Evolutionary conservation across 2,113 vertebrate species (phyloP), one percentile per base, ranked within the genome.

Genomic region (Spea bombifrons): DNA sequence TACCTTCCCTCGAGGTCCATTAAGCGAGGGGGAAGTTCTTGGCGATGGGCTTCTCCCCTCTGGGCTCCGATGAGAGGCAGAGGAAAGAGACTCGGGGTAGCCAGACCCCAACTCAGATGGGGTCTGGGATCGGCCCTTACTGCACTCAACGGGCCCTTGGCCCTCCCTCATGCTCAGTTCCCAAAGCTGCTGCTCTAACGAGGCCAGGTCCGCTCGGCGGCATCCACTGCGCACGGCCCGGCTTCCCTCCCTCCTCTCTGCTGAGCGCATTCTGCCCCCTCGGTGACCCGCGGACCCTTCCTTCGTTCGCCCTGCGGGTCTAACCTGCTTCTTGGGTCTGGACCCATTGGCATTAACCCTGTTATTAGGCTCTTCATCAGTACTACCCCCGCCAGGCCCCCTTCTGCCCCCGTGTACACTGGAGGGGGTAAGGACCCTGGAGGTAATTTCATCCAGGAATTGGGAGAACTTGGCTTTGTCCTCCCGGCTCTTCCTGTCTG

Each of bases 401-500:
- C 85, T 78, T 66, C 80, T 85, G 66, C 90, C 83, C 0, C 90
- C 78, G 81, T 85, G 73, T 13, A 93, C 85, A 75, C 82, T 89
- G 79, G 85, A 88, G 10, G 93, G 94, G 82, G 90, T 94, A 4
- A 96, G 81, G 5, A 97, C 89, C 2, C 86, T 81, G 71, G 83
- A 85, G 13, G 91, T 94, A 78, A 97, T 93, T 81, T 96, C 94
- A 61, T 97, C 93, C 84, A 96, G 86, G 43, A 96, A 96, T 81
- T 85, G 89, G 47, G 94, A 97, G 84, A 97, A 97, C 70, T 89
- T 90, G 0, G 92, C 80, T 67, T 94, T 96, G 73, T 95, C 92
- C 78, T 94, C 87, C n/a, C 84, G 85, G 70, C 88, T 85, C 86
- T 85, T 92, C 86, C 66, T 82, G 73, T 87, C 86, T 17, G 82